phyloP scores from a whole-genome alignment of 2,113 vertebrate genomes.

The Peucedramus taeniatus region DNA sequence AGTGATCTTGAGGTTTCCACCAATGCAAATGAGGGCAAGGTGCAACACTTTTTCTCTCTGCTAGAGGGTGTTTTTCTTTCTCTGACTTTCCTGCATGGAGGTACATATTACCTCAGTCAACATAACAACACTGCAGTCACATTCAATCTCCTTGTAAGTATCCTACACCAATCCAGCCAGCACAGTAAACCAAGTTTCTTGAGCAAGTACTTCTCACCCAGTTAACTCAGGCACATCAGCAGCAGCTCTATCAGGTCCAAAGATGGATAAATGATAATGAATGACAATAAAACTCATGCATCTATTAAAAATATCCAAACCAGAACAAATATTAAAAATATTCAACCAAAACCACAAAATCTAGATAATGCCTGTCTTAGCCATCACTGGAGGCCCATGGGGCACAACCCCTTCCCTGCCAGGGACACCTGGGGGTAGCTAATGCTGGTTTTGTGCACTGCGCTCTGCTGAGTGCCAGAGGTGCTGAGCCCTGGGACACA shows the following conservation, averaged over 20 bases:
- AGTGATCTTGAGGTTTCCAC: not conserved
- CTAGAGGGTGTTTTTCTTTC: not conserved
- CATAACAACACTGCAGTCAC: not conserved
- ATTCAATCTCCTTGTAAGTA: not conserved
- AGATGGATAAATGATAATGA: not conserved
- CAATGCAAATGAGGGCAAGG: not conserved
- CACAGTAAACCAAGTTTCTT: not conserved
- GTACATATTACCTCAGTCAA: not conserved
- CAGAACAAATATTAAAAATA: not conserved
- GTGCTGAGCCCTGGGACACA: not conserved
- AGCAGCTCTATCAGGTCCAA: not conserved
- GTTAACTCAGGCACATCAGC: not conserved
- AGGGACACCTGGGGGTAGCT: not conserved
- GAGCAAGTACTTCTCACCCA: not conserved
- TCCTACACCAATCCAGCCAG: not conserved
- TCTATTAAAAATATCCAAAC: not conserved
- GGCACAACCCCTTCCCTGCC: not conserved
- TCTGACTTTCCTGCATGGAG: not conserved
- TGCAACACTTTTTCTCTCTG: not conserved
- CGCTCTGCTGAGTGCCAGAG: not conserved
- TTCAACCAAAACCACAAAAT: not conserved
- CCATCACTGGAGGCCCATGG: fast-evolving
- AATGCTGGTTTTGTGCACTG: not conserved
- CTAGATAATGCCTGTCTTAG: not conserved
- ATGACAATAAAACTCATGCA: not conserved